phyloP scores from a whole-genome alignment of 2,113 vertebrate species.

The Sminthopsis crassicaudata region DNA sequence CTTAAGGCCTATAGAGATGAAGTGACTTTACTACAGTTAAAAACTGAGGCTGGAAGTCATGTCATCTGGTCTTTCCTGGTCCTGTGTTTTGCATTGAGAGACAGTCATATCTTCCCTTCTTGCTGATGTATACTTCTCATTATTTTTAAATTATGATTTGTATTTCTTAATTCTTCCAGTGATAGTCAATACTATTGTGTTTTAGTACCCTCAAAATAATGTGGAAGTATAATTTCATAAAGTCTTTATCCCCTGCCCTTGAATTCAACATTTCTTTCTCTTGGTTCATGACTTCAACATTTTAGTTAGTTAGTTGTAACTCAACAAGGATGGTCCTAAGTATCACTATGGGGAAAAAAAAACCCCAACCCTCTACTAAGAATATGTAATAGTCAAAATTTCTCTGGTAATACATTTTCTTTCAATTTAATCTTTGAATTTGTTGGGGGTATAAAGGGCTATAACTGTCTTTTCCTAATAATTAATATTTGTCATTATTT shows the following conservation, averaged over 20 bases:
- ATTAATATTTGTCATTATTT: background rate
- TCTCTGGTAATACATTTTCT: background rate
- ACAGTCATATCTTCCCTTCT: background rate
- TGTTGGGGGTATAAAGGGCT: background rate
- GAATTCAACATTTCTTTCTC: background rate
- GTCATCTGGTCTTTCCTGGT: background rate
- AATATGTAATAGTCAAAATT: background rate
- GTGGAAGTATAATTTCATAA: background rate
- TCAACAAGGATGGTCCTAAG: too few species aligned
- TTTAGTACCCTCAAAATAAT: background rate
- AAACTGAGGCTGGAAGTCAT: background rate
- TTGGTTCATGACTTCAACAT: background rate
- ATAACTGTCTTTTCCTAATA: background rate
- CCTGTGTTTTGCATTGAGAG: background rate
- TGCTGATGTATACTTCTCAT: background rate
- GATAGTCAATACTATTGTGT: background rate
- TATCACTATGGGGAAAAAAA: background rate
- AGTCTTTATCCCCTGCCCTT: background rate
- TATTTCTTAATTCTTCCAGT: background rate
- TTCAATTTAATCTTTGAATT: background rate
- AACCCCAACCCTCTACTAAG: background rate
- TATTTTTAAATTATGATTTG: background rate
- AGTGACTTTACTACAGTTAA: background rate
- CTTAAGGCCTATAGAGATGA: background rate
- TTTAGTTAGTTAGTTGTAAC: background rate